Base-by-base conservation (phyloP, 2,797 vertebrate genomes). In the Allobates femoralis region DNA sequence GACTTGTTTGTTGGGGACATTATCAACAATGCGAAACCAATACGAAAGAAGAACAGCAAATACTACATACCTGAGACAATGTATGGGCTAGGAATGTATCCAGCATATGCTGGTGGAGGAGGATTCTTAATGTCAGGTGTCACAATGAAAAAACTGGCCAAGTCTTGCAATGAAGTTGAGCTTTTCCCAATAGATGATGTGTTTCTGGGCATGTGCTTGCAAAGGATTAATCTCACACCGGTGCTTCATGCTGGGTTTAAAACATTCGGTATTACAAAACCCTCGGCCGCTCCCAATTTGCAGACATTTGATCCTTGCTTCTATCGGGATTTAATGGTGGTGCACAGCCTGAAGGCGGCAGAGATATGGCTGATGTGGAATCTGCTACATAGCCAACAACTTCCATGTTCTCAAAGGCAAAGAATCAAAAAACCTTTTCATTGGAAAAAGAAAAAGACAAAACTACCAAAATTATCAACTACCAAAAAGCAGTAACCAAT, bases 321-420 rank as follows among this genome's bases (percentile, higher is more conserved):
- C 91, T 99, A 99, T 91, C 92, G 95, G 28, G 98, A 99, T 62
- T 94, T 99, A 88, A 98, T 99, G 95, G 96, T 99, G 8, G 98
- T 99, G 50, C 98, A 99, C 79, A 97, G 98, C 86, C 94, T 99
- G 79, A 98, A 95, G 0, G 96, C 96, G 1, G 95, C 98, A 0
- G 97, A 99, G 92, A 97, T 99, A 90, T 99, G 98, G 98, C 95
- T 99, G 0, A 99, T 99, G 98, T 99, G 98, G 98, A 96, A 95
- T 89, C 94, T 99, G 34, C 94, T 99, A 58, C 96, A 99, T 2
- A 96, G 96, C 86, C 92, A 89, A 1, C 91, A 92, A 37, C 95
- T 92, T 32, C 96, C 96, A 91, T 97, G 98, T 87, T 95, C 94
- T 3, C 94, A 91, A 60, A 93, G 90, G 85, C 92, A 92, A 78